These are phyloP conservation scores for Xenotilapia longispinis DNA, from an alignment of 2,113 vertebrate species.

Conservation along the genomic window DNA sequence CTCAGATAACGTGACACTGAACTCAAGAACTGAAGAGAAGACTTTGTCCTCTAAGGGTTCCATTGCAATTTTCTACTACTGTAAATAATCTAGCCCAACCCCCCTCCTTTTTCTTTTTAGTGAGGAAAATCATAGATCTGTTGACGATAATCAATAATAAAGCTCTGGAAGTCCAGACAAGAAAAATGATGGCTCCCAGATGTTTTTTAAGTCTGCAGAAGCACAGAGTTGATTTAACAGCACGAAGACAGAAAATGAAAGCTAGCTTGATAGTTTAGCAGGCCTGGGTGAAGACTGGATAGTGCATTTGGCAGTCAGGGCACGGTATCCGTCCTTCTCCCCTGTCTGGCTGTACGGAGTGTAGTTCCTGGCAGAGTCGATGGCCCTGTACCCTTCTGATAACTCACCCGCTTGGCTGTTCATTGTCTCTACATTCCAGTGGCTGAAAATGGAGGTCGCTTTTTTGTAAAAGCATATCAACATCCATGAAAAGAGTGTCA, in stretches of 20 bases:
- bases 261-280: background rate
- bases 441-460: conserved; percentile 28
- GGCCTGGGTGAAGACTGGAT: background rate
- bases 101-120: background rate
- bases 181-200: background rate
- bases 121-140: background rate
- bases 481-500: conserved; percentile 4
- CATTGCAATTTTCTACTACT: conserved; percentile 2
- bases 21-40: background rate
- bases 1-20: background rate
- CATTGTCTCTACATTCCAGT: conserved; percentile 47
- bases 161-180: background rate
- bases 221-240: background rate
- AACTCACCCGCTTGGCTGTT: conserved; percentile 36
- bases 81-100: background rate
- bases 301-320: background rate
- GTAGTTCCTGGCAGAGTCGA: conserved; percentile 15
- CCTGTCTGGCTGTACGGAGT: conserved; percentile 5
- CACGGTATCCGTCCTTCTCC: conserved; percentile 1
- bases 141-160: background rate
- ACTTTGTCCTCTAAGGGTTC: background rate
- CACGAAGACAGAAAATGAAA: background rate
- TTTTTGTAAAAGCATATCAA: background rate
- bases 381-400: conserved; percentile 31
- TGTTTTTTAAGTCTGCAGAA: background rate